These are phyloP conservation scores for Octomys mimax DNA, from an alignment of 2,797 vertebrate genomes.

Conservation along the genomic window DNA sequence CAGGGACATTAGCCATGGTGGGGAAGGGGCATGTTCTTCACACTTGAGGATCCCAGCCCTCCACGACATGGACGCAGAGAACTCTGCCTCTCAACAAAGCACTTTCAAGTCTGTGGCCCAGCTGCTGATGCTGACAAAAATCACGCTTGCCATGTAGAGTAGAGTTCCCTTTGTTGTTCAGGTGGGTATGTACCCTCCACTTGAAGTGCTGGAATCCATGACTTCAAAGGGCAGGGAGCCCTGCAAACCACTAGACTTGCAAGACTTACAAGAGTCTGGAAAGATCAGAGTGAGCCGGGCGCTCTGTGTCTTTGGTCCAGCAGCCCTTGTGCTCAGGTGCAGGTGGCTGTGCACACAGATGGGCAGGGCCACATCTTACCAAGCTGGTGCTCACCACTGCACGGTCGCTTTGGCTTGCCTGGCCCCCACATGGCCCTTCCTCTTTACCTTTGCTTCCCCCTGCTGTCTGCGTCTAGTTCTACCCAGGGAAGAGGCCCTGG, in stretches of 20 bases:
- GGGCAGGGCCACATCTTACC: neutral
- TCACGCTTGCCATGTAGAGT: fast-evolving
- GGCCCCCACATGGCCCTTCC: no score
- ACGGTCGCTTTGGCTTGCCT: neutral
- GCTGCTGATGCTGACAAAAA: neutral
- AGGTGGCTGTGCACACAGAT: neutral
- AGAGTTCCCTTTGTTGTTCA: neutral
- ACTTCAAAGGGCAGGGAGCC: neutral
- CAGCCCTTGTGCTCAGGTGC: neutral
- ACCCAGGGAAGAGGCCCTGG: neutral
- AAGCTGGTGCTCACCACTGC: neutral
- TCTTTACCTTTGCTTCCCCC: neutral
- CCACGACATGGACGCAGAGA: neutral
- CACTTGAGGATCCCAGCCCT: neutral
- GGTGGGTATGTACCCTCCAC: neutral
- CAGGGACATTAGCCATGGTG: neutral
- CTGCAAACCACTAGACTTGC: neutral
- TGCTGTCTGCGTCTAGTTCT: neutral
- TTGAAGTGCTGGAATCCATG: neutral
- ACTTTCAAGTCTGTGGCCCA: fast-evolving
- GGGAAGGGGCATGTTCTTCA: neutral
- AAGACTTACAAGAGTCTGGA: neutral
- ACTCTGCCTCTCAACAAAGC: neutral
- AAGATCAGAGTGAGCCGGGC: neutral
- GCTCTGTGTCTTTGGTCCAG: neutral